A percentile compares a stretch with the other conserved stretches of the same genome.
These are phyloP conservation scores for Myxocyprinus asiaticus DNA, from an alignment of 2,113 vertebrate genomes.

Conservation along the genomic window DNA sequence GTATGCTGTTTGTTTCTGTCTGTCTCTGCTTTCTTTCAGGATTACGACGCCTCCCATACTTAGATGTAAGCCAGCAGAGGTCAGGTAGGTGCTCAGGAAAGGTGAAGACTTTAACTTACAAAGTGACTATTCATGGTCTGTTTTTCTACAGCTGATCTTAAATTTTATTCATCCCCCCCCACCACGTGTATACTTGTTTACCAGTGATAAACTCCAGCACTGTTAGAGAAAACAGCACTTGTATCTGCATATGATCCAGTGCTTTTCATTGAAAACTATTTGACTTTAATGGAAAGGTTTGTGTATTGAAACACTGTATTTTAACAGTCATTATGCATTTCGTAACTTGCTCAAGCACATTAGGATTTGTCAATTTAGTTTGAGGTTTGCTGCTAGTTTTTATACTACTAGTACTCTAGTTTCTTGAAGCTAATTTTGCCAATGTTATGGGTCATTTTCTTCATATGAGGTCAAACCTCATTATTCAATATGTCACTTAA, in stretches of 20 bases:
- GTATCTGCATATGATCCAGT: too few species aligned
- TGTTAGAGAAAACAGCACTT: too few species aligned
- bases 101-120: too few species aligned
- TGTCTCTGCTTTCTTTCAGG: constrained; percentile 20
- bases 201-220: too few species aligned
- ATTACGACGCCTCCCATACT: constrained; percentile 22
- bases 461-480: too few species aligned
- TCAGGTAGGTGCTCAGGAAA: constrained; percentile 20
- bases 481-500: too few species aligned
- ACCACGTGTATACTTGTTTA: too few species aligned
- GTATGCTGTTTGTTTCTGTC: constrained; percentile 6
- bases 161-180: too few species aligned
- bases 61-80: neutral
- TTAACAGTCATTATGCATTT: neutral
- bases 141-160: too few species aligned
- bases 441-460: neutral
- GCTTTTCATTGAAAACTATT: too few species aligned
- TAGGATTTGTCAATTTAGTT: neutral
- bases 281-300: neutral
- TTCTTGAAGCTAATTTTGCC: neutral
- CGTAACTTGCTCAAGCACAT: neutral
- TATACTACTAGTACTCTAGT: neutral
- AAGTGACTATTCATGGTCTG: too few species aligned
- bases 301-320: neutral
- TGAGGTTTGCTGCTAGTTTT: constrained; percentile 1